Conservation (phyloP, 2,797 vertebrate genomes). For the Hybognathus amarus region DNA sequence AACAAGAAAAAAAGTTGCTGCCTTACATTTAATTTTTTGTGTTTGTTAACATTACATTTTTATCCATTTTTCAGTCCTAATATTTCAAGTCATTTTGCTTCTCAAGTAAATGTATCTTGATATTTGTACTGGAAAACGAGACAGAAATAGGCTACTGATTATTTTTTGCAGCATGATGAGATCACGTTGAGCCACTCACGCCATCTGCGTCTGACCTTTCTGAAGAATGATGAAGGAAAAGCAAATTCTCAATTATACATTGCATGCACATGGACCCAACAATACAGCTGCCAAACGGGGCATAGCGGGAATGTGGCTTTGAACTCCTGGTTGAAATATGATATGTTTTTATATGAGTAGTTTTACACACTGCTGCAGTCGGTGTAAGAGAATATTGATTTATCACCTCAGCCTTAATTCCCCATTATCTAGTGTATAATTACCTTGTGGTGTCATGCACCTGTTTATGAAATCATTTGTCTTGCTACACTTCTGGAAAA, state of each 20-base stretch:
- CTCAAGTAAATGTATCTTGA: not conserved
- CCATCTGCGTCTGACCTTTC: not conserved
- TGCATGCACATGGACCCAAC: constrained; percentile 24
- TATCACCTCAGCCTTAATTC: constrained; percentile 17
- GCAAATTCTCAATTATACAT: constrained; percentile 36
- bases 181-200: constrained; percentile 13
- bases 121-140: not conserved
- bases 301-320: constrained; percentile 23
- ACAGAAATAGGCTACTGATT: not conserved
- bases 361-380: constrained; percentile 23
- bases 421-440: constrained; percentile 28
- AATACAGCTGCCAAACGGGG: constrained; percentile 26
- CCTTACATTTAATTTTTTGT: not conserved
- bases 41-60: not conserved
- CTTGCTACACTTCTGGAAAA: constrained; percentile 9
- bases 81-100: not conserved
- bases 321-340: constrained; percentile 37
- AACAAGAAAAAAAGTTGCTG: constrained; percentile 47
- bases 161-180: constrained; percentile 23
- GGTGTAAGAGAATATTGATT: constrained; percentile 25
- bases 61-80: not conserved
- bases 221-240: constrained; percentile 29
- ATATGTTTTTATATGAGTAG: not conserved
- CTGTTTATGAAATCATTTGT: constrained; percentile 36
- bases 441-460: constrained; percentile 25